Evolutionary conservation across 2,888 invertebrate genomes (phyloP).

Genomic region (Drosophila monieri): DNA sequence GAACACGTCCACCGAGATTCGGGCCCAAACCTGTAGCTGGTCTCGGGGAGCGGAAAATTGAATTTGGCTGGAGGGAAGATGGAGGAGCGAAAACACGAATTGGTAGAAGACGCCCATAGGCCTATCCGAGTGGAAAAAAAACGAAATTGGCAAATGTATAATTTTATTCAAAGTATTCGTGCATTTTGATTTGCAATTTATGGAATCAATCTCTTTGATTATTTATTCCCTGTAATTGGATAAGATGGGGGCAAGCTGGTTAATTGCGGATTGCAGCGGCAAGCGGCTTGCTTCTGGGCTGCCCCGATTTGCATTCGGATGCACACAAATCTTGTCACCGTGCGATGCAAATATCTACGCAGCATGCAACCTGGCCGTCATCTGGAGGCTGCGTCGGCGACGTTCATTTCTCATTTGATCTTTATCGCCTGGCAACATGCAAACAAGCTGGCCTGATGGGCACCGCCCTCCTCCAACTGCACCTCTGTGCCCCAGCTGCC

Average conservation of each 20-base stretch:
- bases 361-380: conserved; percentile 59
- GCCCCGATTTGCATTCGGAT: conserved; percentile 46
- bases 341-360: conserved; percentile 72
- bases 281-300: conserved; percentile 29
- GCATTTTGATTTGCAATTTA: neutral
- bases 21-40: neutral
- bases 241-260: conserved; percentile 15
- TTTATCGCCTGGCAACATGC: conserved; percentile 77
- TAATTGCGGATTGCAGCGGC: conserved; percentile 11
- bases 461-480: conserved; percentile 3
- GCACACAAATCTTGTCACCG: conserved; percentile 71
- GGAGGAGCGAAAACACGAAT: too few relatives aligned
- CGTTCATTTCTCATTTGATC: conserved; percentile 79
- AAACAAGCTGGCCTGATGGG: conserved; percentile 53
- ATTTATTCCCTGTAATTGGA: conserved; percentile 6
- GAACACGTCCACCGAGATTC: conserved; percentile 30
- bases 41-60: neutral
- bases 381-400: conserved; percentile 61
- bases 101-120: neutral
- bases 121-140: neutral
- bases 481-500: neutral
- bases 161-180: neutral
- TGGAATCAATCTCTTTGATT: conserved; percentile 2
- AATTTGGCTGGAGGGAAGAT: neutral
- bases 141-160: neutral